phyloP scores from a whole-genome alignment of 2,113 vertebrate genomes.

The Dissostichus mawsoni region DNA sequence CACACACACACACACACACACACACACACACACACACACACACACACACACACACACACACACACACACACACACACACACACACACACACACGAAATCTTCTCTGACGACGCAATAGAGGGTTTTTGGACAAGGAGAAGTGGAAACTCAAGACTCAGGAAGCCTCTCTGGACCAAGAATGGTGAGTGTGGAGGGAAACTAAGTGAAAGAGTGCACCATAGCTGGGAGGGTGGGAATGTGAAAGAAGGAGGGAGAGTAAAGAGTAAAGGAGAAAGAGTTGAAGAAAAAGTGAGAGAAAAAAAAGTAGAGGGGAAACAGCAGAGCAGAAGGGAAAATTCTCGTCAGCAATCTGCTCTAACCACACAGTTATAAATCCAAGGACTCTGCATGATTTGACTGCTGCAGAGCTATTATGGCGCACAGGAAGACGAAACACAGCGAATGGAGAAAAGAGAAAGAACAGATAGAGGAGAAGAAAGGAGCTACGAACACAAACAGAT shows the following conservation, averaged over 20 bases:
- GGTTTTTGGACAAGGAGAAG: constrained; percentile 54
- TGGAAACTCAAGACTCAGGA: constrained; percentile 73
- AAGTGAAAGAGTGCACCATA: constrained; percentile 52
- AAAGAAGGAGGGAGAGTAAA: constrained; percentile 28
- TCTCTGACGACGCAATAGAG: constrained; percentile 44
- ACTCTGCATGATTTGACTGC: constrained; percentile 61
- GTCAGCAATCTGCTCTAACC: constrained; percentile 82
- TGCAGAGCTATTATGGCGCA: constrained; percentile 53
- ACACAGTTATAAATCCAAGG: constrained; percentile 78
- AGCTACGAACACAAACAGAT: constrained; percentile 41
- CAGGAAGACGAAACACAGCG: constrained; percentile 54
- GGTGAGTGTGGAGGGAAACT: constrained; percentile 46
- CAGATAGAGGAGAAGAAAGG: constrained; percentile 20
- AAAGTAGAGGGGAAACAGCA: constrained; percentile 58
- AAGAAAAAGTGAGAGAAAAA: constrained; percentile 35
- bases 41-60: constrained; percentile 13
- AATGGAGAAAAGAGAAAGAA: constrained; percentile 26
- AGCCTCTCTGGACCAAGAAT: constrained; percentile 50
- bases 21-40: background rate
- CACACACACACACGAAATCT: constrained; percentile 23
- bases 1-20: background rate
- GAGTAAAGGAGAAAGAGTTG: constrained; percentile 36
- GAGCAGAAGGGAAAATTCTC: constrained; percentile 79
- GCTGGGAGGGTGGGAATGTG: constrained; percentile 44
- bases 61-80: constrained; percentile 23